Evolutionary conservation across 2,888 invertebrate species (phyloP), one percentile per base, ranked within the genome.

Genomic region (Abrostola triplasia): DNA sequence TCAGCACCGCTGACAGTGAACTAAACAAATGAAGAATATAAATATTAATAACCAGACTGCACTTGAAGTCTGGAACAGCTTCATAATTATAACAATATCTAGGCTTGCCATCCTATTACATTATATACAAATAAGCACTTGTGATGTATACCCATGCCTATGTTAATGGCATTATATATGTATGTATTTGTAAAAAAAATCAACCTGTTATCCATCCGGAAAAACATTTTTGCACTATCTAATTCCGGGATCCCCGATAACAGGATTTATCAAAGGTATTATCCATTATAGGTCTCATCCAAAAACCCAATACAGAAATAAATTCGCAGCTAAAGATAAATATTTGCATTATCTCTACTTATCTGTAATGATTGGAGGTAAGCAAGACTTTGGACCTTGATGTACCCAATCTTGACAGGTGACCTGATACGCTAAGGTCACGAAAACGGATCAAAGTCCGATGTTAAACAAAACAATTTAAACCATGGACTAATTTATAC

Each of bases 1-100:
- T 98, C 42, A 98, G 92, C 1, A 98, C 98, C 1, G 98, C 98
- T 0, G 98, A 98, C 41, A 98, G 93, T 0, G 98, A 98, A 87
- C 98, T 98, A 87, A 36, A 90, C 84, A 60, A 44, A 53, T 48
- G 55, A 44, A 60, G 53, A 51, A 6, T 0, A 5, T 36, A 10
- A 0, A 11, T 0, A 5, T 36, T 6, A 0, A 11, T 50, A 7
- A 36, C 0, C 5, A 24, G 24, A 24, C 4, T 2, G 24, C n/a
- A n/a, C 9, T 11, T 35, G 7, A 48, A 13, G 47, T 48, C 24
- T 5, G 35, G 41, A 1, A 41, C 1, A 5, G 41, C n/a, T 6
- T 10, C 4, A 11, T 41, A 41, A 10, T 1, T 10, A 11, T 11
- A 41, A 5, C 41, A 24, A 24, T 24, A 24, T 24, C 4, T 24